Evolutionary conservation across 2,888 invertebrate species (phyloP).

Genomic region (Petrolisthes cinctipes): DNA sequence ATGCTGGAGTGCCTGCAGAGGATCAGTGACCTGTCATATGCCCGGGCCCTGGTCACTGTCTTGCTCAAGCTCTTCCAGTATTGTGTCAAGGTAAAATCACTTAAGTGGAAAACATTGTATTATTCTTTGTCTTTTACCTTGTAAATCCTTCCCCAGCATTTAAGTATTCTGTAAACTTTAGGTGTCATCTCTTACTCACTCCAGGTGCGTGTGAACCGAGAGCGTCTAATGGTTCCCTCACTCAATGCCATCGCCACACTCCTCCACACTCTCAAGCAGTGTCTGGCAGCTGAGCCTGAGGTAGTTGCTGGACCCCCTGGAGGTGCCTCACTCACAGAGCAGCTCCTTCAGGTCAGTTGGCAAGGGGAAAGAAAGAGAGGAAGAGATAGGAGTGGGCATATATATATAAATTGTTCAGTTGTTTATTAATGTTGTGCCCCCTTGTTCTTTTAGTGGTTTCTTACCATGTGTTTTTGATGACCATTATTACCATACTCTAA

Average conservation of each 20-base stretch:
- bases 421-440: not conserved
- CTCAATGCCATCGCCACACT: conserved; percentile 86
- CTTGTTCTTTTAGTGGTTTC: not conserved
- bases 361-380: no score
- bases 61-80: conserved; percentile 89
- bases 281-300: conserved; percentile 71
- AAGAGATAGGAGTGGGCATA: no score
- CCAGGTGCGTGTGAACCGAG: conserved; percentile 84
- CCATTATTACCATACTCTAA: no score
- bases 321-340: conserved; percentile 82
- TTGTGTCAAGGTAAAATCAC: conserved; percentile 79
- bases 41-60: conserved; percentile 88
- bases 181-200: not conserved
- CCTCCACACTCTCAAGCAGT: conserved; percentile 83
- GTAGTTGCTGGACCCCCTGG: conserved; percentile 72
- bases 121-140: not conserved
- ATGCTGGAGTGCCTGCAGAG: conserved; percentile 88
- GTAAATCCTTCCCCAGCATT: not conserved
- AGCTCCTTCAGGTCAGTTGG: conserved; percentile 81
- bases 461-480: not conserved
- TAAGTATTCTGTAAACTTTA: not conserved
- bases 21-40: conserved; percentile 85
- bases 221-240: conserved; percentile 87
- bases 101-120: not conserved
- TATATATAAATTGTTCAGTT: no score